Evolutionary conservation across 2,797 vertebrate species (phyloP).

Genomic region (Darevskia mixta): DNA sequence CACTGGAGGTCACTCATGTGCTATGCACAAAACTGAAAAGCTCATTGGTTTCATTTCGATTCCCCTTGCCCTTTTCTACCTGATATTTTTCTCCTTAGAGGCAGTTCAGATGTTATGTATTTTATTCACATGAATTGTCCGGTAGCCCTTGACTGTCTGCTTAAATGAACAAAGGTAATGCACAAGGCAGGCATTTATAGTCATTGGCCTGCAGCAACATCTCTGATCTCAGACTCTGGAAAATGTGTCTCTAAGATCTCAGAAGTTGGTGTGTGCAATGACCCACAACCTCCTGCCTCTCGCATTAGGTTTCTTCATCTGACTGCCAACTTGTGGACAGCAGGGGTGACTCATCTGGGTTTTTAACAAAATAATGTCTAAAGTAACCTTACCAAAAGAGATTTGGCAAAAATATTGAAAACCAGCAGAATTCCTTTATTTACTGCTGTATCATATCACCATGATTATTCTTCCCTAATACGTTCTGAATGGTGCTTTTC

Average conservation of each 20-base stretch:
- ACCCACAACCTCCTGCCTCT: background rate
- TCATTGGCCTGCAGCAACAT: background rate
- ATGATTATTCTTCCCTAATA: background rate
- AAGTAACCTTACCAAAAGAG: background rate
- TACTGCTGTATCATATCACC: background rate
- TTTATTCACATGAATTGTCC: background rate
- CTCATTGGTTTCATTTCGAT: background rate
- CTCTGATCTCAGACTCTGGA: too few relatives aligned
- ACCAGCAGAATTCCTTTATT: background rate
- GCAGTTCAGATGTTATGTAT: background rate
- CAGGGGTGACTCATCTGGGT: background rate
- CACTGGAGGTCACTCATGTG: constrained; percentile 74
- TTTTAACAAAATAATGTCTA: background rate
- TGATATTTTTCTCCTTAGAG: background rate
- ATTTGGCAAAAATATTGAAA: background rate
- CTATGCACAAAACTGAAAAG: constrained; percentile 32
- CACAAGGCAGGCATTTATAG: background rate
- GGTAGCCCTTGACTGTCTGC: background rate
- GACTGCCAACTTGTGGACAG: background rate
- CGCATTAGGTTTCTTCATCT: background rate
- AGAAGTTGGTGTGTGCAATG: background rate
- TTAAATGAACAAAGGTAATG: background rate
- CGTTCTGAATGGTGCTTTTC: background rate
- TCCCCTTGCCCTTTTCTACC: background rate
- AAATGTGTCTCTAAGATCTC: background rate